A percentile compares a stretch with the other conserved stretches of the same genome.
phyloP scores from a whole-genome alignment of 2,888 invertebrate species.

The Cephus sareptanus region DNA sequence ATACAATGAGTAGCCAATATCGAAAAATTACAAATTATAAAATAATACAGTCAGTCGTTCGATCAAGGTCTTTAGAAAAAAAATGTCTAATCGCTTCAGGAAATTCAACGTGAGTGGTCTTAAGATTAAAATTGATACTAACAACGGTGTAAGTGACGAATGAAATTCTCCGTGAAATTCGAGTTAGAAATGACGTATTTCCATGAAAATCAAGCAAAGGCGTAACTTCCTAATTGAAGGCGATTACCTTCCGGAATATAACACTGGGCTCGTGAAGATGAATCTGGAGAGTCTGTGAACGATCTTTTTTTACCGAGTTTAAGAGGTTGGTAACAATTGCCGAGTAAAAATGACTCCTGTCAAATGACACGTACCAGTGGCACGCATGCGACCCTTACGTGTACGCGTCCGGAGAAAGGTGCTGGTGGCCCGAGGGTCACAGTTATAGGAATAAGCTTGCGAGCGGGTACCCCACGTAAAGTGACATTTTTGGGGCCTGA shows the following conservation, averaged over 20 bases:
- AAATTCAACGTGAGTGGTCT: neutral
- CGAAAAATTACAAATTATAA: neutral
- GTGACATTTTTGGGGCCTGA: conserved; percentile 50
- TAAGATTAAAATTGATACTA: neutral
- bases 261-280: neutral
- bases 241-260: neutral
- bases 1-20: neutral
- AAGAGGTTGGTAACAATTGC: neutral
- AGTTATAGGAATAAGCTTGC: neutral
- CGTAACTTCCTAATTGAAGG: neutral
- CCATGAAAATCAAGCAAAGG: neutral
- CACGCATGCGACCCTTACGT: neutral
- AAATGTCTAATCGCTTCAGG: neutral
- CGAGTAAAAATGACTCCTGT: neutral
- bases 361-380: neutral
- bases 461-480: conserved; percentile 21
- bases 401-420: neutral
- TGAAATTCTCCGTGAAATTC: neutral
- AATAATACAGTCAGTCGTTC: neutral
- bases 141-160: neutral
- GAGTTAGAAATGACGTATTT: neutral
- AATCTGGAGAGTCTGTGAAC: neutral
- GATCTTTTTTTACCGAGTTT: neutral
- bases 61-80: neutral
- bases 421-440: neutral